A percentile compares a stretch with the other conserved stretches of the same genome.
These are phyloP conservation scores for Morone chrysops DNA, from an alignment of 2,113 vertebrate species.

Conservation along the genomic window DNA sequence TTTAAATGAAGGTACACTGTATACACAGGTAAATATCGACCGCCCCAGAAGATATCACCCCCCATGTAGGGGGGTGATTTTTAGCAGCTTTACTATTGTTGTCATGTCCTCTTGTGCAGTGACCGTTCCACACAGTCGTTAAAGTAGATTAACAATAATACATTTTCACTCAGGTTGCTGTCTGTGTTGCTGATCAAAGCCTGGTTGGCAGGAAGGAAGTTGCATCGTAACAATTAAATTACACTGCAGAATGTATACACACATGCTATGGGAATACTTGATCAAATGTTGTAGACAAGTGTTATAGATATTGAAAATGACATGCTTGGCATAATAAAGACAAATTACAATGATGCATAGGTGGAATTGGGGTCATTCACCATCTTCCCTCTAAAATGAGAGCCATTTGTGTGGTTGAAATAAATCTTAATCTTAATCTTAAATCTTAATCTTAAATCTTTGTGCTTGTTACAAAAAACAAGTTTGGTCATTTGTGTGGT, in stretches of 20 bases:
- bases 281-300: conserved; percentile 29
- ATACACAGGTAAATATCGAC: neutral
- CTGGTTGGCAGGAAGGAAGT: too few species aligned
- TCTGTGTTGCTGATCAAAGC: too few species aligned
- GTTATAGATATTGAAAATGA: conserved; percentile 37
- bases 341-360: conserved; percentile 44
- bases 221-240: too few species aligned
- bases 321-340: conserved; percentile 47
- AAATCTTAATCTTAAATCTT: too few species aligned
- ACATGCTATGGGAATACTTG: neutral
- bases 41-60: too few species aligned
- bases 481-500: neutral
- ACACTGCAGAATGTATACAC: neutral
- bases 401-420: conserved; percentile 29
- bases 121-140: too few species aligned
- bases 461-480: neutral
- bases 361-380: conserved; percentile 49
- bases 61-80: too few species aligned
- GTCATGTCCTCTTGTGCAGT: too few species aligned
- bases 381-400: conserved; percentile 34
- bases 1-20: conserved; percentile 8
- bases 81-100: too few species aligned
- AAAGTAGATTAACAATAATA: too few species aligned
- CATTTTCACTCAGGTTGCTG: too few species aligned
- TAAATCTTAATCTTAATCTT: too few species aligned